These are phyloP conservation scores for Scaptomyza tumidula DNA, from an alignment of 2,888 invertebrate species.

Conservation along the genomic window DNA sequence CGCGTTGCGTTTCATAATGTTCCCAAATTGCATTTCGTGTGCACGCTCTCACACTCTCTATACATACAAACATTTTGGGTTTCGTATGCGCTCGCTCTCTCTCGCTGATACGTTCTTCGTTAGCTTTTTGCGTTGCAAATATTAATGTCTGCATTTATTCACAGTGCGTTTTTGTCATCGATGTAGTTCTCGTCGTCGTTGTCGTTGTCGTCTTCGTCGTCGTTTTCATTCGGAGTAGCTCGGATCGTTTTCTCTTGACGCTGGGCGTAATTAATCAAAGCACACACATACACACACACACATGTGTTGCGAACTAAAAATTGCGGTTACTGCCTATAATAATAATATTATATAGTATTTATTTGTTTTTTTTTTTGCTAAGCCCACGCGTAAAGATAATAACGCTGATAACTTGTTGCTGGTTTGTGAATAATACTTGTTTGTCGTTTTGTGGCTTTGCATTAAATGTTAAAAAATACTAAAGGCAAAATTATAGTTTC, in stretches of 20 bases:
- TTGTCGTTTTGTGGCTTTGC: slow-evolving; percentile 17
- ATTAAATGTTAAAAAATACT: slow-evolving; percentile 10
- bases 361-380: not conserved
- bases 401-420: slow-evolving; percentile 2
- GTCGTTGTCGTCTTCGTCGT: not conserved
- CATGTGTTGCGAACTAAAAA: not conserved
- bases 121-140: slow-evolving; percentile 3
- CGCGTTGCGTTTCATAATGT: slow-evolving; percentile 11
- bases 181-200: slow-evolving; percentile 8
- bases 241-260: slow-evolving; percentile 13
- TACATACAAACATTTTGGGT: not conserved
- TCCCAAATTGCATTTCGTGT: slow-evolving; percentile 1
- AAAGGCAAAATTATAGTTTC: slow-evolving; percentile 34
- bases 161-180: slow-evolving; percentile 41
- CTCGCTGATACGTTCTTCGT: not conserved
- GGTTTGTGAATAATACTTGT: not conserved
- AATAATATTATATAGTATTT: too few relatives aligned
- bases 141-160: slow-evolving; percentile 9
- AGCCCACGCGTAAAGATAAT: slow-evolving; percentile 13
- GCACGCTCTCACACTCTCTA: not conserved
- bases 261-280: not conserved
- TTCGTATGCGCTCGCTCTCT: not conserved
- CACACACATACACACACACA: not conserved
- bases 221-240: not conserved
- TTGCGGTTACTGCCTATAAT: slow-evolving; percentile 1